Percentiles rank a stretch among this genome's conserved stretches.
Evolutionary conservation across 2,888 invertebrate genomes (phyloP).

Genomic region (Acanthopleura granulata): DNA sequence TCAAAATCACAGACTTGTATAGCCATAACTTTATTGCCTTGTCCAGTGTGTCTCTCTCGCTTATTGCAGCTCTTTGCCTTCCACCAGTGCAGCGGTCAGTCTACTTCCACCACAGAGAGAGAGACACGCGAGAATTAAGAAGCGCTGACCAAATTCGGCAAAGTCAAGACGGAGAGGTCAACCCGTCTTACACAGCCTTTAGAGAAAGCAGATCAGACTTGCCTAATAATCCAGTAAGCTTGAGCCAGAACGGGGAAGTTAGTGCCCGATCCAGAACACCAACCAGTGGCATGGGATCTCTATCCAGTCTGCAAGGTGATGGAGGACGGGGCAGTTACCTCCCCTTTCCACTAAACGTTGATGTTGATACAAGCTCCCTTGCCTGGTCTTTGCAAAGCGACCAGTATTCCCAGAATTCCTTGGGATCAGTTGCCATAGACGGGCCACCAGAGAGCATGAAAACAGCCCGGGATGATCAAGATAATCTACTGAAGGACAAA

Average conservation of each 20-base stretch:
- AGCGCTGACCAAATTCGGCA: background rate
- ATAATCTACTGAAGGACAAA: background rate
- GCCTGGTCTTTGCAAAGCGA: slow-evolving; percentile 14
- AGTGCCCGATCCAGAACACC: too few species aligned
- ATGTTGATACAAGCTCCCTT: slow-evolving; percentile 18
- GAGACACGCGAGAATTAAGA: background rate
- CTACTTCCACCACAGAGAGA: slow-evolving; percentile 28
- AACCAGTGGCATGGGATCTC: background rate
- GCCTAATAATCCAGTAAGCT: background rate
- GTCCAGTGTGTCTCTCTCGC: too few species aligned
- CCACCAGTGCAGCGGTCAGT: too few species aligned
- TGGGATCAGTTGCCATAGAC: background rate
- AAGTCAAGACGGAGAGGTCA: background rate
- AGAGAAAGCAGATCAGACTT: background rate
- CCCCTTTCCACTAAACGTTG: background rate
- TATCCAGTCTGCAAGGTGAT: background rate
- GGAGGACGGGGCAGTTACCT: background rate
- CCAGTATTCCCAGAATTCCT: slow-evolving; percentile 3
- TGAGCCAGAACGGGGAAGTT: background rate
- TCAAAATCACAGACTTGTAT: too few species aligned
- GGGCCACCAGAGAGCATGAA: slow-evolving; percentile 12
- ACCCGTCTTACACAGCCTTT: background rate
- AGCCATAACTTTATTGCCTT: too few species aligned
- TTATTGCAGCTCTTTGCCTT: too few species aligned
- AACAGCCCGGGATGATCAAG: background rate